Percentiles rank a stretch among this genome's conserved stretches.
These are phyloP conservation scores for Poecilia gillii DNA, from an alignment of 2,797 vertebrate species.

Conservation along the genomic window DNA sequence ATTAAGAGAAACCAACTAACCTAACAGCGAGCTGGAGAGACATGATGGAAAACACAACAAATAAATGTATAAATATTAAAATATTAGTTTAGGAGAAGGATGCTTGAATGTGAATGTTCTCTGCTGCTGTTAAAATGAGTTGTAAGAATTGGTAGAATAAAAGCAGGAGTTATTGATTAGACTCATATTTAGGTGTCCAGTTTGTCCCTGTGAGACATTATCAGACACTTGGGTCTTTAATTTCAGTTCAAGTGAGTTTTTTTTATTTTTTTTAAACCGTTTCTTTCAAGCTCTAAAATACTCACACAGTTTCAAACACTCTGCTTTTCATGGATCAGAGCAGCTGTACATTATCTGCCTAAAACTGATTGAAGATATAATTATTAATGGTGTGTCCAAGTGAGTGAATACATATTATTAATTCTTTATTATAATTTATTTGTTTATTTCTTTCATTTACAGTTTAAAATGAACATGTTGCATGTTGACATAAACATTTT, in stretches of 20 bases:
- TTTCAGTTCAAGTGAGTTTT: not conserved
- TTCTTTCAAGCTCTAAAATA: not conserved
- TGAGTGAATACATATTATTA: not conserved
- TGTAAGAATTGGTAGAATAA: too few relatives aligned
- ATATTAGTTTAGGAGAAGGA: not conserved
- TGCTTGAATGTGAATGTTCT: too few relatives aligned
- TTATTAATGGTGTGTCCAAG: not conserved
- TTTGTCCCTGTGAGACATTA: not conserved
- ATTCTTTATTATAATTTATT: too few relatives aligned
- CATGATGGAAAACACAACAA: not conserved
- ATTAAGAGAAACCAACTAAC: not conserved
- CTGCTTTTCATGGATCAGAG: not conserved
- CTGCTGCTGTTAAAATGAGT: too few relatives aligned
- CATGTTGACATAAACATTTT: too few relatives aligned
- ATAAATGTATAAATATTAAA: not conserved
- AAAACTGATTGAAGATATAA: not conserved
- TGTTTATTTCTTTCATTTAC: too few relatives aligned
- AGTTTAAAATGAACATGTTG: too few relatives aligned
- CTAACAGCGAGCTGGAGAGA: too few relatives aligned
- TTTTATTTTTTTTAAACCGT: not conserved
- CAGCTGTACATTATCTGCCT: not conserved
- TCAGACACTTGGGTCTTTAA: not conserved
- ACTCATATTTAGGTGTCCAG: not conserved
- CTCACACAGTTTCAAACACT: not conserved
- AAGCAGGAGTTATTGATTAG: not conserved